Conservation (phyloP, 2,113 vertebrate species). For the Sphaerodactylus townsendi region DNA sequence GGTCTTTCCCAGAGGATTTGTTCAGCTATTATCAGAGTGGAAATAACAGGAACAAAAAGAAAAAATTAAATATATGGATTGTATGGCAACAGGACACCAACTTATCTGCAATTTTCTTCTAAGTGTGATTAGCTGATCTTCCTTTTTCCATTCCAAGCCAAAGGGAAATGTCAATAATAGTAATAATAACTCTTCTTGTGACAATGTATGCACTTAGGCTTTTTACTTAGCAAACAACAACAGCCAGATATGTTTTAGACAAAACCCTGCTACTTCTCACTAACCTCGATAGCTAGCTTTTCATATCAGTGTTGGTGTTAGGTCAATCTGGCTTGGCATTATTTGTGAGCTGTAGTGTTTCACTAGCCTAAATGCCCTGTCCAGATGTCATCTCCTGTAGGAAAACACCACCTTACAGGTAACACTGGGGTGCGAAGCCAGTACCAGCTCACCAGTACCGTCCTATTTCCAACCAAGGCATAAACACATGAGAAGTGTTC, state of each 20-base stretch:
- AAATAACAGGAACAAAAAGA: not conserved
- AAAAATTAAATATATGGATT: not conserved
- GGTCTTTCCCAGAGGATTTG: not conserved
- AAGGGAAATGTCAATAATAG: not conserved
- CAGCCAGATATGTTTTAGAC: not conserved
- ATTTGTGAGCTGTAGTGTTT: not conserved
- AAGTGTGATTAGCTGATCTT: not conserved
- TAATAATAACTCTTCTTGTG: not conserved
- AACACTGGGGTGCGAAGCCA: not conserved
- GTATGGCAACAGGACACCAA: not conserved
- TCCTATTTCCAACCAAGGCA: not conserved
- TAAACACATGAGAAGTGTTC: not conserved
- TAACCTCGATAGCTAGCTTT: not conserved
- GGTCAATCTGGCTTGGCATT: not conserved
- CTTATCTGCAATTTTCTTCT: not conserved
- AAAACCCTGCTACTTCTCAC: slow-evolving; percentile 1
- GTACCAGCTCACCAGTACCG: not conserved
- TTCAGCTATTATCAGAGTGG: not conserved
- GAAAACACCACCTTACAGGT: not conserved
- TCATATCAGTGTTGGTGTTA: not conserved
- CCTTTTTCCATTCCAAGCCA: not conserved
- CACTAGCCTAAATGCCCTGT: not conserved
- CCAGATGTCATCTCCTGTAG: not conserved
- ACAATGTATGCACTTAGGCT: not conserved
- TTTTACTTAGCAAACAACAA: slow-evolving; percentile 21